Percentiles rank a stretch among this genome's conserved stretches.
phyloP scores from a whole-genome alignment of 35 echinoderm and acorn worm genomes.

The Heliocidaris tuberculata region DNA sequence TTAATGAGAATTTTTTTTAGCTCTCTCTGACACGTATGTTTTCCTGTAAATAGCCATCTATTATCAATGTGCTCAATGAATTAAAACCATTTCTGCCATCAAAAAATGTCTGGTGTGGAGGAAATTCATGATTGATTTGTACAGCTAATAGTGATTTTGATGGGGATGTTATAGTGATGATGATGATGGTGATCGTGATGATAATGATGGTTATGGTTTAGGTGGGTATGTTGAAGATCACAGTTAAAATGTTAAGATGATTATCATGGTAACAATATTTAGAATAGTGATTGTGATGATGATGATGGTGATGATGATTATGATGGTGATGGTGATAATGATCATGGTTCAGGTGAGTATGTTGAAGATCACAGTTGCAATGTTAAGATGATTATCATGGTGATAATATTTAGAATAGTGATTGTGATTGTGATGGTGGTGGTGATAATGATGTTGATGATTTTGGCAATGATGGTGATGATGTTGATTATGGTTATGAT shows the following conservation, averaged over 20 bases:
- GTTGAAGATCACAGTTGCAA: neutral
- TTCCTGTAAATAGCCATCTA: neutral
- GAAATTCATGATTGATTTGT: neutral
- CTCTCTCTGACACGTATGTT: neutral
- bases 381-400: neutral
- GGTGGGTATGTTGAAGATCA: neutral
- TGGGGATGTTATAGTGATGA: neutral
- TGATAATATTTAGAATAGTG: neutral
- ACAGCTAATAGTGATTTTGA: neutral
- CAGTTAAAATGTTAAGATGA: neutral
- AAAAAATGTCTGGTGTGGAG: neutral
- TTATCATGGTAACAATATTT: neutral
- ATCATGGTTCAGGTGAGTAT: neutral
- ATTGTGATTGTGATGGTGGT: neutral
- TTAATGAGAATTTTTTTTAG: neutral
- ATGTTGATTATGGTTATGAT: neutral
- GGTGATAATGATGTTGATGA: neutral
- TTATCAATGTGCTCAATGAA: slow-evolving; percentile 12
- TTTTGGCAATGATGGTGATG: neutral
- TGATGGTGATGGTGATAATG: neutral
- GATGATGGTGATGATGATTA: neutral
- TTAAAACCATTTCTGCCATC: slow-evolving; percentile 17
- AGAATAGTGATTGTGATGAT: neutral
- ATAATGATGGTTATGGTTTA: neutral
- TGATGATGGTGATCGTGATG: neutral